Conservation (phyloP, 2,888 invertebrate species). For the Synergus laeviventris region DNA sequence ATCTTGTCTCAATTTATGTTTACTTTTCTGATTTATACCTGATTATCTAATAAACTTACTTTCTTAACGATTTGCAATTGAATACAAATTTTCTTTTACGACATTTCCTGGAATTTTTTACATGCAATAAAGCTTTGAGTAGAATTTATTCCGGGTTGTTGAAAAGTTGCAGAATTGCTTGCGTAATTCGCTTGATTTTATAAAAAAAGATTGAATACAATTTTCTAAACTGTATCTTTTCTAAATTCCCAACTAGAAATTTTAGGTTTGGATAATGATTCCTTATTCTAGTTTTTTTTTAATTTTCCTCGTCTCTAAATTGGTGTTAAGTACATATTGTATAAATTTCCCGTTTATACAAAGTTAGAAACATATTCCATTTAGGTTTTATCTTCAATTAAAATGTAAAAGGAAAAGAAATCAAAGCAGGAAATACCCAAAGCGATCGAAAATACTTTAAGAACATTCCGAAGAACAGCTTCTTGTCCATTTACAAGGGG, state of each 20-base stretch:
- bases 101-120: conserved; percentile 1
- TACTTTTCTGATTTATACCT: neutral
- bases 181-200: neutral
- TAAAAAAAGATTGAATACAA: neutral
- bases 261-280: neutral
- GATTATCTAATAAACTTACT: conserved; percentile 14
- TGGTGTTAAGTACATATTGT: neutral
- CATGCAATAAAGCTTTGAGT: neutral
- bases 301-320: neutral
- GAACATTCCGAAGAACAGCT: conserved; percentile 27
- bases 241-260: neutral
- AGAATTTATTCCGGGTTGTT: conserved; percentile 9
- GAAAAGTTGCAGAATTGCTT: conserved; percentile 8
- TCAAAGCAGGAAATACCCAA: neutral
- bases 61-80: conserved; percentile 16
- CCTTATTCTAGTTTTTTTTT: too few relatives aligned
- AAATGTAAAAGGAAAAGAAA: conserved; percentile 4
- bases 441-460: conserved; percentile 17
- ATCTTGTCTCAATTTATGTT: neutral
- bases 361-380: neutral
- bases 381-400: neutral
- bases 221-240: neutral
- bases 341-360: neutral
- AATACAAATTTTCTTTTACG: conserved; percentile 16
- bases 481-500: conserved; percentile 18